A percentile compares a stretch with the other conserved stretches of the same genome.
phyloP scores from a whole-genome alignment of 2,888 invertebrate genomes.

The Spatulosminthurus flaviceps region DNA sequence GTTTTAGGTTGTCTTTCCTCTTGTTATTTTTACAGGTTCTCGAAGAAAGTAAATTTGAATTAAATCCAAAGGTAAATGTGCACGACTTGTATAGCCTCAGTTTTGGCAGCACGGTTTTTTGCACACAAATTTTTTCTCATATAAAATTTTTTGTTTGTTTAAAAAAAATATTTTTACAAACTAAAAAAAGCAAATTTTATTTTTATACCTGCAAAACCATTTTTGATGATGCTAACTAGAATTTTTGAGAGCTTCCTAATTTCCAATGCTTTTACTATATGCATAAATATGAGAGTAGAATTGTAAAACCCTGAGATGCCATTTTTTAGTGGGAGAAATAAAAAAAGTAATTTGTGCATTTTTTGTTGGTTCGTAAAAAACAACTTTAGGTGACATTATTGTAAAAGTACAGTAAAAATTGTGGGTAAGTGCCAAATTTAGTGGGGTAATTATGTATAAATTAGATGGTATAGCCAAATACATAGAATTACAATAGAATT shows the following conservation, averaged over 20 bases:
- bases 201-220: not conserved
- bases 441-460: too few species aligned
- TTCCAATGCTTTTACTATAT: not conserved
- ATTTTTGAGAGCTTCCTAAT: not conserved
- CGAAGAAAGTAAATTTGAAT: constrained; percentile 46
- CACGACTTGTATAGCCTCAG: constrained; percentile 39
- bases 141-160: too few species aligned
- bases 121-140: constrained; percentile 22
- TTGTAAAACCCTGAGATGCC: too few species aligned
- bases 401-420: not conserved
- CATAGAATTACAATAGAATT: too few species aligned
- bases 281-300: too few species aligned
- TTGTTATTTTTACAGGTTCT: constrained; percentile 48
- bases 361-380: not conserved
- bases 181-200: too few species aligned
- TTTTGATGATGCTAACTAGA: not conserved
- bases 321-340: too few species aligned
- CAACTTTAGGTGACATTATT: not conserved
- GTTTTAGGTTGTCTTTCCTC: constrained; percentile 45
- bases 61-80: constrained; percentile 49
- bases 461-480: too few species aligned
- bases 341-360: not conserved
- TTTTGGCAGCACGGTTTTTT: constrained; percentile 29
- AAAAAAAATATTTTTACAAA: too few species aligned
- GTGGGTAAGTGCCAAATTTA: not conserved